phyloP scores from a whole-genome alignment of 2,888 invertebrate species.

The Sphecodes monilicornis region DNA sequence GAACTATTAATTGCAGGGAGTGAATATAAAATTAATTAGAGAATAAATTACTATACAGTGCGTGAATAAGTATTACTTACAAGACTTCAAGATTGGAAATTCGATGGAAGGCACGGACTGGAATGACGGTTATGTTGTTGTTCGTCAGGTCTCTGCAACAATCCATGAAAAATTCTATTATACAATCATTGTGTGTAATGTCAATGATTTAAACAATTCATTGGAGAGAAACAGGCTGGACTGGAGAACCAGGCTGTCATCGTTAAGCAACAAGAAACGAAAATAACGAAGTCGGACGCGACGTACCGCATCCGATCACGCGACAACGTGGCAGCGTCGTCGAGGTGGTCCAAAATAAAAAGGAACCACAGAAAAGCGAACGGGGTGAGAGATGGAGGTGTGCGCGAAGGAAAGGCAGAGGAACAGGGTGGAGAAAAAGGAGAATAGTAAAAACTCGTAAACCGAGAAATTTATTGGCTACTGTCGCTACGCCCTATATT shows the following conservation, averaged over 20 bases:
- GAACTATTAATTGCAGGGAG: too few relatives aligned
- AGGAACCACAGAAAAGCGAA: neutral
- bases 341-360: conserved; percentile 23
- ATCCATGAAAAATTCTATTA: conserved; percentile 18
- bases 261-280: neutral
- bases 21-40: too few relatives aligned
- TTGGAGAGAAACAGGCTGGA: neutral
- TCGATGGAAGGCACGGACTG: conserved; percentile 89
- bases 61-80: conserved; percentile 87
- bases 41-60: too few relatives aligned
- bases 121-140: conserved; percentile 92
- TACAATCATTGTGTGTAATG: neutral
- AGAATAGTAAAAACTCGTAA: conserved; percentile 54
- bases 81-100: conserved; percentile 90
- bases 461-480: conserved; percentile 51
- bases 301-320: neutral
- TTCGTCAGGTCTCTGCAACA: conserved; percentile 91
- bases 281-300: conserved; percentile 3
- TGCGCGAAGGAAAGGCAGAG: neutral
- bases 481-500: conserved; percentile 46
- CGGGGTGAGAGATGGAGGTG: neutral
- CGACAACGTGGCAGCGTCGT: neutral
- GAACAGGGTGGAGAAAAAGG: conserved; percentile 14
- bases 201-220: neutral
- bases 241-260: neutral